These are phyloP conservation scores for Trichoplusia ni DNA, from an alignment of 1,140 invertebrate genomes.

Conservation along the genomic window DNA sequence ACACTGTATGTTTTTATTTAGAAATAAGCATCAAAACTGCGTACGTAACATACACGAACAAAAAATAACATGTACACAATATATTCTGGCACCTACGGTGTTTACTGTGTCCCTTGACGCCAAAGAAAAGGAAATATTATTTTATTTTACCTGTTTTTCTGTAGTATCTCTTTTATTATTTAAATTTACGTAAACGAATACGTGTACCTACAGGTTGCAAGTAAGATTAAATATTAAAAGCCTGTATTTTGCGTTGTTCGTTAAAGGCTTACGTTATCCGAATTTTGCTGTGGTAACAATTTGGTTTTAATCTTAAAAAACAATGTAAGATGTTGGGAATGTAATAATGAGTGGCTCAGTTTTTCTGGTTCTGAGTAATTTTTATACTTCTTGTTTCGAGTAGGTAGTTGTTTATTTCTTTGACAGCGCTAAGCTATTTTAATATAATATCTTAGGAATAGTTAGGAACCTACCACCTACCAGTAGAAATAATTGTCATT, in stretches of 20 bases:
- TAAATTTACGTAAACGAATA: slow-evolving; percentile 11
- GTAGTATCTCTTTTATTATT: slow-evolving; percentile 13
- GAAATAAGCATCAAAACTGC: slow-evolving; percentile 13
- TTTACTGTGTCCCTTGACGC: slow-evolving; percentile 16
- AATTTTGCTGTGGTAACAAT: no score
- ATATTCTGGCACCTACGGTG: slow-evolving; percentile 21
- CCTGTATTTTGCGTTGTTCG: neutral
- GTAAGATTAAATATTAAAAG: neutral
- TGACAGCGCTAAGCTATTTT: no score
- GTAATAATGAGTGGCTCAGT: no score
- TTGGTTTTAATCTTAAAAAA: no score
- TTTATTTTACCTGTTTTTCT: slow-evolving; percentile 26
- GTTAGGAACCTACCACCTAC: no score
- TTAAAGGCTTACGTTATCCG: no score
- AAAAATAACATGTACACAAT: slow-evolving; percentile 16
- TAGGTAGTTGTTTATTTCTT: no score
- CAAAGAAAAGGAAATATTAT: slow-evolving; percentile 23
- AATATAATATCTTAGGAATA: no score
- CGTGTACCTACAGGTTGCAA: neutral
- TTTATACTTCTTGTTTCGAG: no score
- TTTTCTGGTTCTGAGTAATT: no score
- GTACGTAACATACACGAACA: neutral
- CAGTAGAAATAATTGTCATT: no score
- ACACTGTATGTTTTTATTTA: slow-evolving; percentile 25
- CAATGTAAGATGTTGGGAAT: no score